Conservation (phyloP, 2,797 vertebrate species). For the Acanthurus lineatus region DNA sequence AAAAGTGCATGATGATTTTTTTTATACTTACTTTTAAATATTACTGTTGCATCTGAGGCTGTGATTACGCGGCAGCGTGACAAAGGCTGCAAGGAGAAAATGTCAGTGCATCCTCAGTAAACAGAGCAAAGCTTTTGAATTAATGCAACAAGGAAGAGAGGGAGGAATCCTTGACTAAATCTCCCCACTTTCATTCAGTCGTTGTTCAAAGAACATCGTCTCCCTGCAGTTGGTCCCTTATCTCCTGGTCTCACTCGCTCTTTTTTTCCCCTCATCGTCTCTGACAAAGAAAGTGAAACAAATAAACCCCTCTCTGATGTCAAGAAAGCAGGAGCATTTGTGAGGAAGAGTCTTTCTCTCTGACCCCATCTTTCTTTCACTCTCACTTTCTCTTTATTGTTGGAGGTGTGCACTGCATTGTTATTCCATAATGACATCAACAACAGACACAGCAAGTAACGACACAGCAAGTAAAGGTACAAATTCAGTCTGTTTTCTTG, state of each 20-base stretch:
- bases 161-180: conserved; percentile 71
- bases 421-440: conserved; percentile 50
- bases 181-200: conserved; percentile 64
- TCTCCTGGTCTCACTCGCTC: conserved; percentile 43
- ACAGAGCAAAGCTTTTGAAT: conserved; percentile 73
- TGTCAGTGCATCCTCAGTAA: conserved; percentile 62
- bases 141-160: conserved; percentile 54
- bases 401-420: conserved; percentile 36
- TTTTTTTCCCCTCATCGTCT: conserved; percentile 32
- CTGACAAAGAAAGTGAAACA: conserved; percentile 58
- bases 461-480: not conserved
- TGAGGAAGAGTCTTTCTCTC: conserved; percentile 20
- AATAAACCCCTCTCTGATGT: conserved; percentile 50
- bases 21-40: conserved; percentile 76
- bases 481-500: conserved; percentile 1
- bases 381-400: conserved; percentile 39
- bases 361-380: not conserved
- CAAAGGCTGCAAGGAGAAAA: conserved; percentile 63
- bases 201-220: conserved; percentile 54
- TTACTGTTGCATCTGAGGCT: conserved; percentile 55
- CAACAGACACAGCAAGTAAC: conserved; percentile 23
- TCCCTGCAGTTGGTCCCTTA: conserved; percentile 63
- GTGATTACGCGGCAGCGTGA: conserved; percentile 53
- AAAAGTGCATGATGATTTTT: conserved; percentile 70
- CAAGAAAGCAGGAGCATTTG: conserved; percentile 54